Evolutionary conservation across 2,888 invertebrate species (phyloP).

Genomic region (Acronicta psi): DNA sequence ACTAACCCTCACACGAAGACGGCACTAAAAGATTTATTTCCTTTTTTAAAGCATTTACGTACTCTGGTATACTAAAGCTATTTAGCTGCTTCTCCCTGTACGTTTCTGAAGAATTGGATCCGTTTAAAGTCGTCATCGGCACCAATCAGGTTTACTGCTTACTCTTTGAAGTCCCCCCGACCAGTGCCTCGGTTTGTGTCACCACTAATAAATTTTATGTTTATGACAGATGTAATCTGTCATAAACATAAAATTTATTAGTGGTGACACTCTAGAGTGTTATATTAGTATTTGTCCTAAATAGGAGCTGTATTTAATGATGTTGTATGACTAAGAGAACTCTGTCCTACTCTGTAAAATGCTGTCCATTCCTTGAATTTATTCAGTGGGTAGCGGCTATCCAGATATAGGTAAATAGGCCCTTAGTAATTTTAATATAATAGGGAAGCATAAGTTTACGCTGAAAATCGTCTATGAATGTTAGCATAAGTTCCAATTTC

Average conservation of each 20-base stretch:
- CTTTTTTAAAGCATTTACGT: constrained; percentile 11
- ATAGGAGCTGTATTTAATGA: constrained; percentile 21
- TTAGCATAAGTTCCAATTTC: too few relatives aligned
- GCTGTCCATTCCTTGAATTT: too few relatives aligned
- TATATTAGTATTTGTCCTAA: constrained; percentile 38
- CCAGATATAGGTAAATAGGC: too few relatives aligned
- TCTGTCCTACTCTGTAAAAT: too few relatives aligned
- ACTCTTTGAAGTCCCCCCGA: constrained; percentile 44
- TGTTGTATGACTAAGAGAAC: background rate
- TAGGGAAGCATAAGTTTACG: too few relatives aligned
- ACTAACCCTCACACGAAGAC: too few relatives aligned
- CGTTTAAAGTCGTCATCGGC: constrained; percentile 34
- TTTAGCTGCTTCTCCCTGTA: constrained; percentile 5
- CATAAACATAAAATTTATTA: constrained; percentile 48
- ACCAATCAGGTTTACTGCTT: constrained; percentile 42
- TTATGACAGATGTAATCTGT: too few relatives aligned
- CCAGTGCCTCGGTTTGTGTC: constrained; percentile 24
- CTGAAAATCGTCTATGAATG: too few relatives aligned
- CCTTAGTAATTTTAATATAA: too few relatives aligned
- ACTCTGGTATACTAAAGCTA: background rate
- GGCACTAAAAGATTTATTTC: background rate
- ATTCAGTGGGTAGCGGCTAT: too few relatives aligned
- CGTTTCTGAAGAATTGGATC: constrained; percentile 16
- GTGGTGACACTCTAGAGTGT: constrained; percentile 16
- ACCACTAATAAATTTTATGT: constrained; percentile 28